These are phyloP conservation scores for Danaus plexippus DNA, from an alignment of 1,140 invertebrate genomes.

Conservation along the genomic window DNA sequence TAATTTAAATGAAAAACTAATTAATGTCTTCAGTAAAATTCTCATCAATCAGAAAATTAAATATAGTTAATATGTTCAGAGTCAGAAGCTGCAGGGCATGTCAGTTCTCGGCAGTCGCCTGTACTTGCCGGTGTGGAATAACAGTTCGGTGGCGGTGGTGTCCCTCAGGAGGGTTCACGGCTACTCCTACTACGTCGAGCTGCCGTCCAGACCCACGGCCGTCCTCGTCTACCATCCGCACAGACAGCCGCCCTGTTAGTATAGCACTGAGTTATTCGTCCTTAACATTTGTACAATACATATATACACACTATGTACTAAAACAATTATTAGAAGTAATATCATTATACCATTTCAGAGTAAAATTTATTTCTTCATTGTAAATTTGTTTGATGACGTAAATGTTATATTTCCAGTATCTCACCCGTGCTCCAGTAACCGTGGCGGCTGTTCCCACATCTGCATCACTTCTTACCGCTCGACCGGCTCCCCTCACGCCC, in stretches of 20 bases:
- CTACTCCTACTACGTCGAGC: conserved; percentile 34
- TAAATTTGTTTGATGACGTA: too few species aligned
- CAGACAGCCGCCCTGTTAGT: conserved; percentile 76
- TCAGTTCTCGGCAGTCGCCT: conserved; percentile 80
- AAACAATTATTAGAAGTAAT: too few species aligned
- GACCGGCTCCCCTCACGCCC: conserved; percentile 59
- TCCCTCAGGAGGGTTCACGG: conserved; percentile 31
- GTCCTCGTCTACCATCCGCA: conserved; percentile 82
- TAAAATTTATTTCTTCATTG: too few species aligned
- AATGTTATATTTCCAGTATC: conserved; percentile 50
- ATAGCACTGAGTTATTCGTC: too few species aligned
- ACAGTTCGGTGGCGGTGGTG: conserved; percentile 70
- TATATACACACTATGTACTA: too few species aligned
- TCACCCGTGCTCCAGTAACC: conserved; percentile 80
- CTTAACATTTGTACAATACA: too few species aligned
- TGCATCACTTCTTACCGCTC: conserved; percentile 68
- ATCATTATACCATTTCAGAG: too few species aligned
- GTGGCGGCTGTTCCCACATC: conserved; percentile 83
- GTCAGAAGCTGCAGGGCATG: conserved; percentile 78
- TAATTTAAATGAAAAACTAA: too few species aligned
- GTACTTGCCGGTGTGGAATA: conserved; percentile 78
- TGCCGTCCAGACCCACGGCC: conserved; percentile 72
- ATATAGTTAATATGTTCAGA: conserved; percentile 54
- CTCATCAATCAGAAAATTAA: too few species aligned
- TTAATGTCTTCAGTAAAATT: too few species aligned